Conservation (phyloP, 2,888 invertebrate species). For the Lasioglossum leucozonium region DNA sequence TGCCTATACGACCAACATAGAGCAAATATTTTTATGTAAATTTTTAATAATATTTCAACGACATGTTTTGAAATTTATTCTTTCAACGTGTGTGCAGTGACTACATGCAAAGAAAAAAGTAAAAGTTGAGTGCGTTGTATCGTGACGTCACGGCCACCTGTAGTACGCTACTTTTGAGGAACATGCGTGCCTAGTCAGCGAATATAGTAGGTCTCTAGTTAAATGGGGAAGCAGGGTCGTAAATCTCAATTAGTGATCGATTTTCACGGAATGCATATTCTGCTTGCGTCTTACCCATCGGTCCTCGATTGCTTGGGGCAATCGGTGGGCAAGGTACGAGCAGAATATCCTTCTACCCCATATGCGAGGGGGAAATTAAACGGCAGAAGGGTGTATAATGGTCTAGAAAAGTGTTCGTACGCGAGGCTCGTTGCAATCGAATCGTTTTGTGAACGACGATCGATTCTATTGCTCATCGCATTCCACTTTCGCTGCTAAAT, state of each 20-base stretch:
- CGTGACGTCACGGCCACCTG: slow-evolving; percentile 11
- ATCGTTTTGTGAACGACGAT: not conserved
- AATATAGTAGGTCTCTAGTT: slow-evolving; percentile 1
- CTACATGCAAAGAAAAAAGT: not conserved
- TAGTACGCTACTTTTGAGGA: slow-evolving; percentile 22
- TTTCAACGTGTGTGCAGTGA: too few relatives aligned
- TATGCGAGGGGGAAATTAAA: not conserved
- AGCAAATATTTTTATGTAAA: not conserved
- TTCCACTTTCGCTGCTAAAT: not conserved
- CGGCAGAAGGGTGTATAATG: not conserved
- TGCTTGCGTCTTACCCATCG: slow-evolving; percentile 3
- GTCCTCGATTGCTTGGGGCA: not conserved
- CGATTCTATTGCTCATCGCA: not conserved
- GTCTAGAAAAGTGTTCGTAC: not conserved
- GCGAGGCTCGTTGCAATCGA: not conserved
- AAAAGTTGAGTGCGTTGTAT: not conserved
- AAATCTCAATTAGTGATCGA: slow-evolving; percentile 10
- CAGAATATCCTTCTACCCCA: not conserved
- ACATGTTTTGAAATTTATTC: not conserved
- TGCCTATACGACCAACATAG: not conserved
- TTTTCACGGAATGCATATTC: not conserved
- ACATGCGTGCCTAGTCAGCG: slow-evolving; percentile 5
- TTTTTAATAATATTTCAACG: not conserved
- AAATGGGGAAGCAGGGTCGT: slow-evolving; percentile 1
- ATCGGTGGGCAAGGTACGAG: not conserved